These are phyloP conservation scores for Diplogasteroides magnus DNA, from an alignment of 1,140 invertebrate species.

Conservation along the genomic window DNA sequence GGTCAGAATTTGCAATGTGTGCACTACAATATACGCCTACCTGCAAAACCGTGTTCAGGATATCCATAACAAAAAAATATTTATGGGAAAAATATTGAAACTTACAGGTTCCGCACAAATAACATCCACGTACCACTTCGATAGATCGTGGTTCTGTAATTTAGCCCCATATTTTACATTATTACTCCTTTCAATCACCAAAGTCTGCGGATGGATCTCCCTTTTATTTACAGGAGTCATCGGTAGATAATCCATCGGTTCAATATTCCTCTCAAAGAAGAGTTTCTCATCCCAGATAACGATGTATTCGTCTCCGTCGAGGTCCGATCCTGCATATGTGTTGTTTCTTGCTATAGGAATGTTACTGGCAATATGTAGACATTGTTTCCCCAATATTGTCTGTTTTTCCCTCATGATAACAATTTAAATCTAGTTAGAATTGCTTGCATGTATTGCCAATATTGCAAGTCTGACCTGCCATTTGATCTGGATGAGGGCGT, in stretches of 20 bases:
- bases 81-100: neutral
- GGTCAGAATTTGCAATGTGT: no score
- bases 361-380: no score
- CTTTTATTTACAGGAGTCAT: constrained; percentile 4
- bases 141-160: neutral
- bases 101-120: neutral
- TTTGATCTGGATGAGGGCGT: constrained; percentile 55
- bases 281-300: constrained; percentile 49
- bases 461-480: constrained; percentile 34
- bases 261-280: constrained; percentile 39
- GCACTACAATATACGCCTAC: no score
- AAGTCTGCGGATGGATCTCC: neutral
- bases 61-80: no score
- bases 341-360: neutral
- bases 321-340: constrained; percentile 35
- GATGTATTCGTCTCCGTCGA: constrained; percentile 55
- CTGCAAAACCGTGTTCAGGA: no score
- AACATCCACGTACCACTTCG: neutral
- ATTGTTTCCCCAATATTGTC: no score
- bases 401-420: no score
- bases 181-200: neutral
- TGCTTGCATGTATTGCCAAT: neutral
- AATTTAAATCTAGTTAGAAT: no score
- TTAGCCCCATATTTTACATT: neutral
- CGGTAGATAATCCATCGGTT: constrained; percentile 40